phyloP scores from a whole-genome alignment of 2,888 invertebrate genomes.

The Drosophila austrosaltans region DNA sequence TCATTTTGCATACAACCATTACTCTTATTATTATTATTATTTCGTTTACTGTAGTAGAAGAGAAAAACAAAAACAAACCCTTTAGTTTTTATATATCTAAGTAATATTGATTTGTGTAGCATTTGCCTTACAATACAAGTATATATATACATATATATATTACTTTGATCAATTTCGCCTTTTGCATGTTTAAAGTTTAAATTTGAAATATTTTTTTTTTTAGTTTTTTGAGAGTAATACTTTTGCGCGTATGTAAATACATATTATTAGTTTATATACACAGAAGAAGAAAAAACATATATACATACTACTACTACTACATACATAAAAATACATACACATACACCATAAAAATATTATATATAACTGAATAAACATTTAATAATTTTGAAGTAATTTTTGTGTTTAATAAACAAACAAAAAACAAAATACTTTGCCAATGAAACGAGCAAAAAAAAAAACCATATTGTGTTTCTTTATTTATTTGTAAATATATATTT shows the following conservation, averaged over 20 bases:
- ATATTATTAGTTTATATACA: slow-evolving; percentile 61
- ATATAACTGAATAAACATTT: slow-evolving; percentile 50
- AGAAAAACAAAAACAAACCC: background rate
- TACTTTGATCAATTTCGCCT: slow-evolving; percentile 44
- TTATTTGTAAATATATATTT: slow-evolving; percentile 53
- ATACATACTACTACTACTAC: slow-evolving; percentile 7
- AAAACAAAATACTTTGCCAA: slow-evolving; percentile 51
- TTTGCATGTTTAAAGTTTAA: slow-evolving; percentile 61
- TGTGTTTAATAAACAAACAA: slow-evolving; percentile 70
- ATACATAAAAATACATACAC: slow-evolving; percentile 31
- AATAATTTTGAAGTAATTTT: slow-evolving; percentile 66
- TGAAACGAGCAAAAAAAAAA: slow-evolving; percentile 53
- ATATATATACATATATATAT: slow-evolving; percentile 52
- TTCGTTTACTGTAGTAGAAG: background rate
- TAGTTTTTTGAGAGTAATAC: slow-evolving; percentile 65
- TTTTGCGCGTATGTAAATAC: slow-evolving; percentile 70
- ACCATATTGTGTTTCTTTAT: slow-evolving; percentile 58
- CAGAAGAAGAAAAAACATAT: background rate
- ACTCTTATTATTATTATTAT: slow-evolving; percentile 3
- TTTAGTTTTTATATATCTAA: background rate
- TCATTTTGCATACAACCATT: slow-evolving; percentile 3
- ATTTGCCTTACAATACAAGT: slow-evolving; percentile 50
- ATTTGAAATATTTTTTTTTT: slow-evolving; percentile 61
- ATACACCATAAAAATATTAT: slow-evolving; percentile 36
- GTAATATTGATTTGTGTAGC: slow-evolving; percentile 42